phyloP scores from a whole-genome alignment of 2,113 vertebrate genomes.

The Orcinus orca region DNA sequence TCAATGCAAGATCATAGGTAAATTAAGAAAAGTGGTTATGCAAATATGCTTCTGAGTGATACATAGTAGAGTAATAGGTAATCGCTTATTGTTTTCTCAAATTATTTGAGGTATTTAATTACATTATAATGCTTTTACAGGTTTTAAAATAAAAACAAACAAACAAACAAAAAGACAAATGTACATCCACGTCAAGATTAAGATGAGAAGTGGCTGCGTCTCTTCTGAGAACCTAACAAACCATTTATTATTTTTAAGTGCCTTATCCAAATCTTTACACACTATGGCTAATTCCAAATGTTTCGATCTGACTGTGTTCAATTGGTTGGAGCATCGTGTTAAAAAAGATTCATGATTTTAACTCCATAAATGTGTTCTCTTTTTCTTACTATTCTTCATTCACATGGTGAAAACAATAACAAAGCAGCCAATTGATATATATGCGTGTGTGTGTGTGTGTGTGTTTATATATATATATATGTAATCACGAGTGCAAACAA shows the following conservation, averaged over 20 bases:
- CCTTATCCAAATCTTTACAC: background rate
- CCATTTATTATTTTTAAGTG: background rate
- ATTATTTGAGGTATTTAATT: background rate
- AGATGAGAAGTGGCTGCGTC: background rate
- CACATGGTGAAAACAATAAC: background rate
- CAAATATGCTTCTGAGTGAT: background rate
- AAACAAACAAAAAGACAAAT: background rate
- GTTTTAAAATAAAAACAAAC: background rate
- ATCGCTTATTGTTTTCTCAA: background rate
- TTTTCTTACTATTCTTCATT: background rate
- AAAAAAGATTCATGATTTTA: background rate
- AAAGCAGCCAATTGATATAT: background rate
- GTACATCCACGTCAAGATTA: background rate
- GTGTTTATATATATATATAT: no score
- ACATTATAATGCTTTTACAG: background rate
- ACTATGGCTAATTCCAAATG: background rate
- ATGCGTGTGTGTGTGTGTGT: no score
- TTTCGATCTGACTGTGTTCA: background rate
- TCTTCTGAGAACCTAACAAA: background rate
- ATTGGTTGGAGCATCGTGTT: background rate
- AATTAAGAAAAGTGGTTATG: background rate
- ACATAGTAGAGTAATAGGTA: background rate
- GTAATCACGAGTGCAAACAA: background rate
- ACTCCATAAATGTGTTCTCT: background rate
- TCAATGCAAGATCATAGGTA: background rate